phyloP scores from a whole-genome alignment of 2,797 vertebrate genomes.

The Pogoniulus pusillus region DNA sequence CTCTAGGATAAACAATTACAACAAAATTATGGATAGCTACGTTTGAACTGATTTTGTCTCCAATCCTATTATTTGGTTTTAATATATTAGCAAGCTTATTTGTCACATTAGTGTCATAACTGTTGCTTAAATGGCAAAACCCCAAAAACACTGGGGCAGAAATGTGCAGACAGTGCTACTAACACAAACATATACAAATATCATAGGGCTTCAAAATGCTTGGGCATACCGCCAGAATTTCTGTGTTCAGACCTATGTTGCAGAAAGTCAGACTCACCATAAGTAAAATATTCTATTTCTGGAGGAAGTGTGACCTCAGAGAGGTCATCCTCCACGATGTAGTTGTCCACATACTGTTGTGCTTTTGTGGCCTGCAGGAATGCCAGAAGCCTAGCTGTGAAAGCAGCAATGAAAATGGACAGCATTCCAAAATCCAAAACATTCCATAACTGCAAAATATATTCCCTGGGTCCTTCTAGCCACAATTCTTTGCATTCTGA shows the following conservation, averaged over 20 bases:
- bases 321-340: constrained; percentile 82
- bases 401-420: constrained; percentile 89
- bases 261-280: constrained; percentile 74
- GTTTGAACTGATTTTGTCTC: not conserved
- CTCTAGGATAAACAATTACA: not conserved
- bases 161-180: not conserved
- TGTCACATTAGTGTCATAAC: not conserved
- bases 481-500: constrained; percentile 91
- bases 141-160: not conserved
- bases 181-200: not conserved
- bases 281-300: constrained; percentile 88
- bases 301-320: constrained; percentile 85
- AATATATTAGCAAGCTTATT: not conserved
- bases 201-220: not conserved
- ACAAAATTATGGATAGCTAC: not conserved
- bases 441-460: constrained; percentile 88
- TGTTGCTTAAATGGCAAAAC: not conserved
- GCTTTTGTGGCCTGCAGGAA: constrained; percentile 87
- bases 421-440: constrained; percentile 90
- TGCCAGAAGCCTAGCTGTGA: constrained; percentile 85
- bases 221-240: not conserved
- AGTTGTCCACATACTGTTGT: constrained; percentile 87
- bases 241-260: not conserved
- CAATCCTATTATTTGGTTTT: not conserved
- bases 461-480: constrained; percentile 87